These are phyloP conservation scores for Amiota communis DNA, from an alignment of 2,888 invertebrate genomes.

Conservation along the genomic window DNA sequence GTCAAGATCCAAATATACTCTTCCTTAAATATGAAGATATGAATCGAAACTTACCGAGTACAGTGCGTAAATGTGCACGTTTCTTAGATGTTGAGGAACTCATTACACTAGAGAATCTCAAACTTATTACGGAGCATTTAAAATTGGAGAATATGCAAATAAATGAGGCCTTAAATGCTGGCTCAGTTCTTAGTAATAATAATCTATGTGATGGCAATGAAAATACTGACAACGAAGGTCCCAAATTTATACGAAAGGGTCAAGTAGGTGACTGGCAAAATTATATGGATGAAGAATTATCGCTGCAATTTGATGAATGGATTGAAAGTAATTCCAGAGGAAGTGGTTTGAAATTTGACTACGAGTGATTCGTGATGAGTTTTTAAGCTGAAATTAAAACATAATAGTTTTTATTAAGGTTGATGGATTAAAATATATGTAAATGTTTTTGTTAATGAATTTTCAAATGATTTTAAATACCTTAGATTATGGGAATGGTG, in stretches of 20 bases:
- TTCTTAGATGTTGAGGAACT: slow-evolving; percentile 76
- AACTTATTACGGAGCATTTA: slow-evolving; percentile 81
- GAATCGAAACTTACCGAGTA: slow-evolving; percentile 81
- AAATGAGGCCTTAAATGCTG: slow-evolving; percentile 85
- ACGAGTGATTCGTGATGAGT: slow-evolving; percentile 50
- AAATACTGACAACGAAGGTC: slow-evolving; percentile 68
- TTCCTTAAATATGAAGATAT: slow-evolving; percentile 89
- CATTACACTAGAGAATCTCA: slow-evolving; percentile 79
- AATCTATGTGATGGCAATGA: slow-evolving; percentile 35
- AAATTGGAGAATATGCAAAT: slow-evolving; percentile 87
- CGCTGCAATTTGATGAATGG: slow-evolving; percentile 83
- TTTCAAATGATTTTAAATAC: no score
- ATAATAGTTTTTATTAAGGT: neutral
- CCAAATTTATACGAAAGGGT: slow-evolving; percentile 84
- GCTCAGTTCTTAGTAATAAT: slow-evolving; percentile 76
- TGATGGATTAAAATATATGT: slow-evolving; percentile 3
- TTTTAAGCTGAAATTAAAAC: neutral
- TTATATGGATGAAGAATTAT: slow-evolving; percentile 83
- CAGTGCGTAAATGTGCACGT: slow-evolving; percentile 80
- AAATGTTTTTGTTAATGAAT: neutral
- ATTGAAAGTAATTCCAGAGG: slow-evolving; percentile 77
- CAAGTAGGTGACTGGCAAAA: slow-evolving; percentile 85
- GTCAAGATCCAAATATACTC: slow-evolving; percentile 81
- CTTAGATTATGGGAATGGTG: no score
- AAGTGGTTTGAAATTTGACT: slow-evolving; percentile 78